Percentiles rank a stretch among this genome's conserved stretches.
Evolutionary conservation across 2,888 invertebrate genomes (phyloP).

Genomic region (Gryllus longicercus): DNA sequence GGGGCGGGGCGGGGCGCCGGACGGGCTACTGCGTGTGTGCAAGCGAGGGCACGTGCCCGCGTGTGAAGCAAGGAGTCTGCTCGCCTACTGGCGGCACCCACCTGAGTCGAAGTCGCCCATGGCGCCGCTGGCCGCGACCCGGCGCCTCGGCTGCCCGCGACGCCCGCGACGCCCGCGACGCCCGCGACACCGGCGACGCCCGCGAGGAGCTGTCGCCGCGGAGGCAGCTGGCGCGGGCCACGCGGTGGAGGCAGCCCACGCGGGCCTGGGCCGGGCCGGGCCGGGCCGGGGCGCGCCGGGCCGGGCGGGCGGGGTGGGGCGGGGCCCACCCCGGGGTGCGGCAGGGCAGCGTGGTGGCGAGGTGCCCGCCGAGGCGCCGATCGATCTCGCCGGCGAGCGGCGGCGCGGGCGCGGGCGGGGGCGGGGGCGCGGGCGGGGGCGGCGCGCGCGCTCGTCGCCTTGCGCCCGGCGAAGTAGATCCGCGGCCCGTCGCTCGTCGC

Average conservation of each 20-base stretch:
- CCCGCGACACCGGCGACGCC: not conserved
- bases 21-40: too few relatives aligned
- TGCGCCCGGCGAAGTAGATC: not conserved
- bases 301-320: not conserved
- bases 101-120: slow-evolving; percentile 32
- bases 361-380: not conserved
- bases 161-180: not conserved
- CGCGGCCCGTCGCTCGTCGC: not conserved
- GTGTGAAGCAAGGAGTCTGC: not conserved
- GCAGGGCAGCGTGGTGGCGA: not conserved
- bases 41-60: not conserved
- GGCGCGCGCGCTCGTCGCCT: not conserved
- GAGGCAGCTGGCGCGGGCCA: slow-evolving; percentile 6
- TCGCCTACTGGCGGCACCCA: slow-evolving; percentile 23
- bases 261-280: not conserved
- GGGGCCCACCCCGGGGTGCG: not conserved
- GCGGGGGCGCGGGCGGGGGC: slow-evolving; percentile 28
- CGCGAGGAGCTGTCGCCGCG: not conserved
- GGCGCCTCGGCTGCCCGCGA: slow-evolving; percentile 6
- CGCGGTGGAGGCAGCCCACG: not conserved
- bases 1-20: too few relatives aligned
- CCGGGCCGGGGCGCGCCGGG: not conserved
- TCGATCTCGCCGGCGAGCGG: not conserved
- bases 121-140: not conserved
- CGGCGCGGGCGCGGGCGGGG: slow-evolving; percentile 27